Percentiles rank a stretch among this genome's conserved stretches.
Conservation (phyloP, 2,888 invertebrate genomes). For the Zaprionus bogoriensis region DNA sequence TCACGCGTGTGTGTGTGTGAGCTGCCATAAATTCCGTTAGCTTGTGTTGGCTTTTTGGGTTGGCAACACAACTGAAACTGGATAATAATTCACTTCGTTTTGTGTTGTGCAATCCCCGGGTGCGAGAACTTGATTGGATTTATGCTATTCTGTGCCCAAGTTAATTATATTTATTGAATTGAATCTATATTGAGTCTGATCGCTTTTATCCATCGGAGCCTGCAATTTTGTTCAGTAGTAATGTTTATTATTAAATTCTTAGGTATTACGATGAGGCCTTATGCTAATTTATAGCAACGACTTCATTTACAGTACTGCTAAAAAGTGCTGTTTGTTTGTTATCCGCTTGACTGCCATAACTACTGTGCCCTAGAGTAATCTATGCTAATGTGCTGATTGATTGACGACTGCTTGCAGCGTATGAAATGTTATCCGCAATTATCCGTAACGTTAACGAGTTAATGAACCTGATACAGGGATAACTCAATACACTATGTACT, state of each 20-base stretch:
- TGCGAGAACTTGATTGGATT: slow-evolving; percentile 15
- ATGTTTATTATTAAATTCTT: not conserved
- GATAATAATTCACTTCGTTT: slow-evolving; percentile 45
- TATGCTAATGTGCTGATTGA: not conserved
- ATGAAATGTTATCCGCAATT: slow-evolving; percentile 1
- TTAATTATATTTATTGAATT: slow-evolving; percentile 16
- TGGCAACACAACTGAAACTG: slow-evolving; percentile 15
- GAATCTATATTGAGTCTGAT: slow-evolving; percentile 25
- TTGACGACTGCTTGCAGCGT: no score
- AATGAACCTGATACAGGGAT: not conserved
- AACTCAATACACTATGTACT: not conserved
- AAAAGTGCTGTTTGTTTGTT: no score
- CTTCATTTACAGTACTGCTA: no score
- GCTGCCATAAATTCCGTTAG: not conserved
- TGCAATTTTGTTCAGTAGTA: not conserved
- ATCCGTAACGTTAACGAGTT: not conserved
- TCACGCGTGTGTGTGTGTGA: not conserved
- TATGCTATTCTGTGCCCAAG: slow-evolving; percentile 5
- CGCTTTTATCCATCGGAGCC: not conserved
- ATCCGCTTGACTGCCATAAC: no score
- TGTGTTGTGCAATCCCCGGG: slow-evolving; percentile 21
- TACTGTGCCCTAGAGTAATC: not conserved
- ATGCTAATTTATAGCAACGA: no score
- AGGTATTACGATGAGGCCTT: not conserved
- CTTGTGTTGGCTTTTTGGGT: slow-evolving; percentile 1